Percentiles rank a stretch among this genome's conserved stretches.
Conservation (phyloP, 1,140 invertebrate genomes). For the Dendrolimus punctatus region DNA sequence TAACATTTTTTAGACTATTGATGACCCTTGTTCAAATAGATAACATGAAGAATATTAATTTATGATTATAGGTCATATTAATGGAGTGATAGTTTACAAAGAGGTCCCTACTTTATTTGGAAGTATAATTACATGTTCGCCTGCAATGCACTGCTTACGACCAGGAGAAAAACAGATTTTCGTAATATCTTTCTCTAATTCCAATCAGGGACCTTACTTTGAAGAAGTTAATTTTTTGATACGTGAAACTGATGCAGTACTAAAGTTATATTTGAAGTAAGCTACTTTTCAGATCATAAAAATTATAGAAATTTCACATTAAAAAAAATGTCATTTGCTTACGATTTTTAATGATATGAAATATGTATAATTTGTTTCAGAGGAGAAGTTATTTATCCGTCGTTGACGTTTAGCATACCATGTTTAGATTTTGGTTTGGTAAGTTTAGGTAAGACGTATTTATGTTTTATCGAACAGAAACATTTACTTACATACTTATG, state of each 20-base stretch:
- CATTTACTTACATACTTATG: slow-evolving; percentile 5
- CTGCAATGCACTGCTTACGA: slow-evolving; percentile 35
- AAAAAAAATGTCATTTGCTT: slow-evolving; percentile 3
- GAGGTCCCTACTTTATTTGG: slow-evolving; percentile 46
- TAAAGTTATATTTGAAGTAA: slow-evolving; percentile 62
- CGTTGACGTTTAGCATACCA: slow-evolving; percentile 48
- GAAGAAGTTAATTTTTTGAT: slow-evolving; percentile 58
- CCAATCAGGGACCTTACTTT: slow-evolving; percentile 60
- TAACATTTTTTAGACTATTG: not conserved
- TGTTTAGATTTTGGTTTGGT: slow-evolving; percentile 54
- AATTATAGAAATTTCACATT: not conserved
- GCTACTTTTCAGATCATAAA: slow-evolving; percentile 3
- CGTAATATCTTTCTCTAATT: slow-evolving; percentile 50
- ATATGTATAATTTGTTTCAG: slow-evolving; percentile 28
- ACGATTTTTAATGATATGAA: too few species aligned
- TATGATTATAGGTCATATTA: slow-evolving; percentile 48
- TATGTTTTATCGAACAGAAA: not conserved
- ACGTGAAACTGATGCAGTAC: slow-evolving; percentile 40
- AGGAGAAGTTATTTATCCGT: slow-evolving; percentile 55
- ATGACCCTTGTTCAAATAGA: not conserved
- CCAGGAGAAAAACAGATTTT: slow-evolving; percentile 49
- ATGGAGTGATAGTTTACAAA: slow-evolving; percentile 51
- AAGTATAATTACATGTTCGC: slow-evolving; percentile 42
- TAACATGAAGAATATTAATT: not conserved
- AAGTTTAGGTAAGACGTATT: slow-evolving; percentile 40